Evolutionary conservation across 2,113 vertebrate genomes (phyloP), one percentile per base, ranked within the genome.

Genomic region (Gulo gulo): DNA sequence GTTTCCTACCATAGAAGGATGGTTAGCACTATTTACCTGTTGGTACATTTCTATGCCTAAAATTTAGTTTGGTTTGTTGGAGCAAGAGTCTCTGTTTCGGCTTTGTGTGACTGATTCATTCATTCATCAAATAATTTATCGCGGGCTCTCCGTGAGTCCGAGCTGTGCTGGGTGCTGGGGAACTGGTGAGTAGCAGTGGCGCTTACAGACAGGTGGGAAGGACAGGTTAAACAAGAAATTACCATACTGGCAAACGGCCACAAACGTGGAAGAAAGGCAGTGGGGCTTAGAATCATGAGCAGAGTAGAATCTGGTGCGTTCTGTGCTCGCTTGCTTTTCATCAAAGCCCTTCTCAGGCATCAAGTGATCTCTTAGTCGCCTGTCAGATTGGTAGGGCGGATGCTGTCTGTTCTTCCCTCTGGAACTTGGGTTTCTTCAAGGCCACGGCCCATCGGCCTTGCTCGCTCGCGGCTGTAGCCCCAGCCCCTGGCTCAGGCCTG

Each of bases 21-120:
- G 36, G 71, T 78, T 42, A 42, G 57, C n/a, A 12, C 52, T 79
- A 47, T 88, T 97, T 95, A 63, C 13, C 29, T 71, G 47, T 82
- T 91, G 57, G 26, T 67, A 26, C 24, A 29, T 85, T 52, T 81
- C 42, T 69, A 1, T 73, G 31, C 71, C 57, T 91, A 23, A 71
- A 9, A 47, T 95, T 80, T 88, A 71, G 65, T 78, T 94, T 73
- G 8, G 39, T 45, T 59, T 83, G 26, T 90, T 90, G 52, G 69
- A 71, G 24, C 39, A 20, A 59, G 36, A 18, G 39, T 69, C 50
- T 61, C 0, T 45, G 16, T 76, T 88, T 82, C 29, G 78, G 91
- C 57, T 79, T 67, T 80, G 20, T 39, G n/a, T 94, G 20, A 73
- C 52, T 10, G 13, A 63, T 34, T 91, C 50, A 52, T 79, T 82